A percentile compares a stretch with the other conserved stretches of the same genome.
phyloP scores from a whole-genome alignment of 2,113 vertebrate genomes.

The Psettodes erumei region DNA sequence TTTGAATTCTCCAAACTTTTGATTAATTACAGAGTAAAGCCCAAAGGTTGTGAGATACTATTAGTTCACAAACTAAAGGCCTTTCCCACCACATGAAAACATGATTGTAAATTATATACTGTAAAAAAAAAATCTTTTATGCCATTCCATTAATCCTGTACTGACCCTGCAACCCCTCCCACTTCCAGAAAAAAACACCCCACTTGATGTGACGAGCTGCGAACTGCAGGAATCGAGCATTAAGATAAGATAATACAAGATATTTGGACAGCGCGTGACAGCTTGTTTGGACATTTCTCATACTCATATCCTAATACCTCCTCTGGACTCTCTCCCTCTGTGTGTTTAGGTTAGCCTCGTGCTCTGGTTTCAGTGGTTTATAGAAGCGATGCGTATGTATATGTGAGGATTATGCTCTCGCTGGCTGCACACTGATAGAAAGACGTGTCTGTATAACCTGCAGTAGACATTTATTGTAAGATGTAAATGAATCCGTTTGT shows the following conservation, averaged over 20 bases:
- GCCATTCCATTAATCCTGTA: conserved; percentile 10
- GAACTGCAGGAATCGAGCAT: conserved; percentile 40
- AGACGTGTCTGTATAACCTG: background rate
- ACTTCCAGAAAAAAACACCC: background rate
- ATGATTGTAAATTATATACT: background rate
- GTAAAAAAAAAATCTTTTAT: background rate
- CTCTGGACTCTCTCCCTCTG: conserved; percentile 15
- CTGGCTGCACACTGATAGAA: conserved; percentile 9
- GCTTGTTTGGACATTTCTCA: conserved; percentile 28
- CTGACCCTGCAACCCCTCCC: conserved; percentile 6
- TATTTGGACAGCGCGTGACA: conserved; percentile 32
- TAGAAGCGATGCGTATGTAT: conserved; percentile 29
- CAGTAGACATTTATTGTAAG: conserved; percentile 5
- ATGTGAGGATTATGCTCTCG: conserved; percentile 30
- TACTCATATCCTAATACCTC: background rate
- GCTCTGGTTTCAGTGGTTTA: conserved; percentile 53
- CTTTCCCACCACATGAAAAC: conserved; percentile 3
- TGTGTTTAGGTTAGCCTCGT: conserved; percentile 46
- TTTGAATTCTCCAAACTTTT: too few relatives aligned
- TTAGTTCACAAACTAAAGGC: too few relatives aligned
- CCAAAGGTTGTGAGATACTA: too few relatives aligned
- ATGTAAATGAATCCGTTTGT: conserved; percentile 17
- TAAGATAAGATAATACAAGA: conserved; percentile 53
- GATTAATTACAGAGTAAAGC: too few relatives aligned
- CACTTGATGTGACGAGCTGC: conserved; percentile 34